Conservation (phyloP, 1,140 invertebrate species). For the Drepana arcuata region DNA sequence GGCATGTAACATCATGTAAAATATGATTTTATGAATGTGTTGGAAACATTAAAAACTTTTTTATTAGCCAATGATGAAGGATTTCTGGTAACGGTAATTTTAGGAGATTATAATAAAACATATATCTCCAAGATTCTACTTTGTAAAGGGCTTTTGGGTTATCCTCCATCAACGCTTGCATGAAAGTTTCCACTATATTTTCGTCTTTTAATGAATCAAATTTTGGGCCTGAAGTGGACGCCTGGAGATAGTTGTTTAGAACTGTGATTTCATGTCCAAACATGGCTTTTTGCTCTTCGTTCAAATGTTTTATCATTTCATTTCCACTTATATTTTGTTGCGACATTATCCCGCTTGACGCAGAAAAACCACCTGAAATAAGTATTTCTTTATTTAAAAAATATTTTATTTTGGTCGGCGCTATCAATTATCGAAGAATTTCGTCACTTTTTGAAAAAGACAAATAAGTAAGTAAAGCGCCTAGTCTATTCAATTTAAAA, state of each 20-base stretch:
- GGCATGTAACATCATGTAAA: too few relatives aligned
- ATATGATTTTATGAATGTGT: too few relatives aligned
- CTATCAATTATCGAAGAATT: too few relatives aligned
- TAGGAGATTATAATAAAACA: slow-evolving; percentile 53
- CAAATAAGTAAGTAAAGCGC: too few relatives aligned
- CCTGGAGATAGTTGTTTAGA: slow-evolving; percentile 37
- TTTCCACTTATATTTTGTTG: slow-evolving; percentile 27
- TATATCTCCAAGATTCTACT: slow-evolving; percentile 58
- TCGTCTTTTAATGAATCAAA: slow-evolving; percentile 48
- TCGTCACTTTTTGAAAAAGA: too few relatives aligned
- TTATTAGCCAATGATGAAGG: slow-evolving; percentile 34
- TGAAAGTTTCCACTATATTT: slow-evolving; percentile 51
- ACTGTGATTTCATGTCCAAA: slow-evolving; percentile 35
- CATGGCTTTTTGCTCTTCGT: slow-evolving; percentile 42
- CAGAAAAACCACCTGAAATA: slow-evolving; percentile 52
- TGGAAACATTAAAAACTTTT: slow-evolving; percentile 47
- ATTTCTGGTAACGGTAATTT: slow-evolving; percentile 47
- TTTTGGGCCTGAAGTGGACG: slow-evolving; percentile 12
- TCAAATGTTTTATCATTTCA: slow-evolving; percentile 38
- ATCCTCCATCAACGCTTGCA: slow-evolving; percentile 36
- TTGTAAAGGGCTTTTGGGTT: slow-evolving; percentile 48
- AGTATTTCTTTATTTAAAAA: too few relatives aligned
- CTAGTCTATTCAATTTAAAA: too few relatives aligned
- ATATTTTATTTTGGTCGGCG: too few relatives aligned
- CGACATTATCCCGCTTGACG: slow-evolving; percentile 41